Conservation (phyloP, 2,888 invertebrate genomes). For the Cosmorhoe ocellata region DNA sequence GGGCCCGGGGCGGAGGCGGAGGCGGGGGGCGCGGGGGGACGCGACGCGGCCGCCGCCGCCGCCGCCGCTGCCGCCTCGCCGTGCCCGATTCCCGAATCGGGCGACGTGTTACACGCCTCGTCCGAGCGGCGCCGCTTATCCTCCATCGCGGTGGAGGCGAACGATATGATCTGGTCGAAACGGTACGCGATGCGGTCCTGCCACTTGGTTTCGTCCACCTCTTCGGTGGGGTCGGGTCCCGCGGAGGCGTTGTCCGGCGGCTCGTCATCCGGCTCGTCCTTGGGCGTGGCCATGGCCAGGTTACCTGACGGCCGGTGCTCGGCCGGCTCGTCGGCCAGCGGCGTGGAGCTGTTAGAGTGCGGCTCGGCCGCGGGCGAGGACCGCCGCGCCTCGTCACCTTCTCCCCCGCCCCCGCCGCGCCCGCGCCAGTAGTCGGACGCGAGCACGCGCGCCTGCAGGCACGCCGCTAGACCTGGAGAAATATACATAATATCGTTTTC, state of each 20-base stretch:
- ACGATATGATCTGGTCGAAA: conserved; percentile 96
- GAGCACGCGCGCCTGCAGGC: conserved; percentile 90
- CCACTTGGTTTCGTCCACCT: conserved; percentile 93
- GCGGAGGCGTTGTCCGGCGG: conserved; percentile 25
- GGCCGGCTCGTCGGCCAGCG: conserved; percentile 82
- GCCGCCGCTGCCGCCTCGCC: conserved; percentile 78
- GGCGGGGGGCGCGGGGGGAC: conserved; percentile 35
- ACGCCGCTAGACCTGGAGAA: conserved; percentile 89
- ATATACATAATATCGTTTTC: background rate
- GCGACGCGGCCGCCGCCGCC: conserved; percentile 45
- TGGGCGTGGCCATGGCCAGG: conserved; percentile 26
- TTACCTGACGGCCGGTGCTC: conserved; percentile 51
- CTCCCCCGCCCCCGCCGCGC: conserved; percentile 47
- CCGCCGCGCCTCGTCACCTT: conserved; percentile 48
- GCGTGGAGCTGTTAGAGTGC: conserved; percentile 86
- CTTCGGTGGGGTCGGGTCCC: conserved; percentile 84
- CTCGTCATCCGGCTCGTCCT: conserved; percentile 16
- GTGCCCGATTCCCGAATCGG: conserved; percentile 91
- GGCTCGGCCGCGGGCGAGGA: conserved; percentile 84
- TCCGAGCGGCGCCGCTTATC: conserved; percentile 92
- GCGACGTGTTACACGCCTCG: conserved; percentile 92
- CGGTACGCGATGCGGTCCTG: conserved; percentile 96
- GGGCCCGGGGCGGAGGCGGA: conserved; percentile 49
- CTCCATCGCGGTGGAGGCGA: conserved; percentile 95
- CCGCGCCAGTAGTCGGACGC: conserved; percentile 84